Base-by-base conservation (phyloP, 2,113 vertebrate genomes). In the Oryzias javanicus region DNA sequence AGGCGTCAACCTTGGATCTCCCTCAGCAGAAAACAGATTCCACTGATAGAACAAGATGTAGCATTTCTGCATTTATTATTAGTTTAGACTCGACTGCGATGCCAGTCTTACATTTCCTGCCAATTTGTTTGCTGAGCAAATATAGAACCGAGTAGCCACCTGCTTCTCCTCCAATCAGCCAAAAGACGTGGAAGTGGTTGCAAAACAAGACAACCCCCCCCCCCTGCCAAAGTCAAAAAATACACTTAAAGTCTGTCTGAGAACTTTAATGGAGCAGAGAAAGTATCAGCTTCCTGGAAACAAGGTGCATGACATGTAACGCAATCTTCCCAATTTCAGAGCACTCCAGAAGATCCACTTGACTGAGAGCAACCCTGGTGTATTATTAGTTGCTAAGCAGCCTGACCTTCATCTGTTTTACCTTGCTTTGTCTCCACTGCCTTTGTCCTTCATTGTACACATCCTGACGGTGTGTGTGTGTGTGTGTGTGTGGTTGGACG, bases 401-500 rank as follows among this genome's bases (percentile, higher is more conserved):
- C 42, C 70, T 68, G 72, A 83, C 76, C 79, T 76, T 72, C 63
- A 77, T 66, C 29, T 59, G 1, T 57, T 57, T 51, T 44, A 22
- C 29, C 48, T 47, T 17, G 58, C 14, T 6, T 55, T 16, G 17
- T 50, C 13, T 18, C 5, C 1, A 15, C 19, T 7, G 29, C 17
- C 47, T 35, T 53, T 70, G 53, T 55, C 53, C 18, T 61, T 46
- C 54, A 24, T 44, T 29, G 24, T n/a, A 13, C 68, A 64, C 58
- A 79, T 75, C 80, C 70, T 10, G 45, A 59, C 76, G 74, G 81
- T 74, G 63, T 50, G 81, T 69, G 68, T 51, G n/a, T 18, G 27
- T 53, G n/a, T n/a, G n/a, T n/a, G n/a, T n/a, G n/a, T n/a, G n/a
- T n/a, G n/a, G n/a, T n/a, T n/a, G n/a, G n/a, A n/a, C n/a, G n/a